Conservation (phyloP, 2,113 vertebrate genomes). For the Melozone crissalis region DNA sequence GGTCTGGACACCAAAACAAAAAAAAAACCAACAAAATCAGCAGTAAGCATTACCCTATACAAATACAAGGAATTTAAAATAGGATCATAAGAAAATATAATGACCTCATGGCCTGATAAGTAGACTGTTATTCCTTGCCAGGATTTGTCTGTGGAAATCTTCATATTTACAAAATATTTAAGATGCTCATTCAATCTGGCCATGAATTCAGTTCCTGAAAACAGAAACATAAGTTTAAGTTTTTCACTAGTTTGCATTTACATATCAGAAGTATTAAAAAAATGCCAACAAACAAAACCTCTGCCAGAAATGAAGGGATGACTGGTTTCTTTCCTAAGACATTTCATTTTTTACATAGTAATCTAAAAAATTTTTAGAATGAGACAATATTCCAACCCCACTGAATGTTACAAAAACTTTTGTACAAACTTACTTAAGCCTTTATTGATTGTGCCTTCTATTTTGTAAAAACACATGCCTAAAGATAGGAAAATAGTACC, state of each 20-base stretch:
- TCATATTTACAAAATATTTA: slow-evolving; percentile 97
- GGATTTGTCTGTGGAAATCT: slow-evolving; percentile 91
- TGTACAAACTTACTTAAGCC: not conserved
- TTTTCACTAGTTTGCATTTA: not conserved
- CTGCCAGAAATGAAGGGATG: not conserved
- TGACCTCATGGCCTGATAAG: slow-evolving; percentile 97
- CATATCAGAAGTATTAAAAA: not conserved
- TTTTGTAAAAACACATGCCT: not conserved
- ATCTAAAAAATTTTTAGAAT: not conserved
- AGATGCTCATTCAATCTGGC: slow-evolving; percentile 94
- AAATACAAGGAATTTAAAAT: not conserved
- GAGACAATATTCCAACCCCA: not conserved
- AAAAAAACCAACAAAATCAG: not conserved
- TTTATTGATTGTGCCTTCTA: not conserved
- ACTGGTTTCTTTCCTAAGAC: not conserved
- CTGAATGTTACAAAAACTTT: not conserved
- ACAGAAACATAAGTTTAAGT: slow-evolving; percentile 27
- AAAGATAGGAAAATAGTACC: not conserved
- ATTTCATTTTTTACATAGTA: not conserved
- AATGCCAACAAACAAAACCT: not conserved
- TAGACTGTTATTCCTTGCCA: slow-evolving; percentile 94
- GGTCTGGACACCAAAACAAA: slow-evolving; percentile 75
- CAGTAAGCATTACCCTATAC: not conserved
- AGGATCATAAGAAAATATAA: slow-evolving; percentile 41
- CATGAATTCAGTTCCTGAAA: slow-evolving; percentile 97